Conservation (phyloP, 2,888 invertebrate genomes). For the Phasia obesa region DNA sequence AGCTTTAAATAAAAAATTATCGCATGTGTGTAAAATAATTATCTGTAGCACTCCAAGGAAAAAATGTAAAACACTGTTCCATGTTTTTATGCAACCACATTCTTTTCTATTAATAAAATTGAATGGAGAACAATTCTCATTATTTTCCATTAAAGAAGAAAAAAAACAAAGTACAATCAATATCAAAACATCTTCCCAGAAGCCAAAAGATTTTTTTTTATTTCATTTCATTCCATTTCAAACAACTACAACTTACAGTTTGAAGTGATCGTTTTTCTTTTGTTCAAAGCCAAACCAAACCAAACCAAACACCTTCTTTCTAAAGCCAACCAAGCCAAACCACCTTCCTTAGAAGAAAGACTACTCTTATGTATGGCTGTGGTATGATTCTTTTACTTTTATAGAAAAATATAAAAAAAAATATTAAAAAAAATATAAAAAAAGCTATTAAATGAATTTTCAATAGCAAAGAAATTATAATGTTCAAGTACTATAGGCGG, state of each 20-base stretch:
- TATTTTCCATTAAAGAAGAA: slow-evolving; percentile 49
- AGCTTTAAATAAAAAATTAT: slow-evolving; percentile 19
- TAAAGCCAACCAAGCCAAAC: slow-evolving; percentile 24
- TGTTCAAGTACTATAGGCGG: slow-evolving; percentile 58
- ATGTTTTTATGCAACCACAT: slow-evolving; percentile 58
- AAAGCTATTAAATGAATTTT: slow-evolving; percentile 63
- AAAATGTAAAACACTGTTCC: background rate
- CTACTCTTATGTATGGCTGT: background rate
- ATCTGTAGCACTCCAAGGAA: slow-evolving; percentile 22
- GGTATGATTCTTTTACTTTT: slow-evolving; percentile 16
- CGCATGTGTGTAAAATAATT: slow-evolving; percentile 18
- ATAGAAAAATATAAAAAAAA: slow-evolving; percentile 19
- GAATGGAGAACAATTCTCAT: slow-evolving; percentile 47
- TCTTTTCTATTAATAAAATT: slow-evolving; percentile 67
- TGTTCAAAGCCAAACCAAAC: too few species aligned
- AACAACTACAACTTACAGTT: slow-evolving; percentile 17
- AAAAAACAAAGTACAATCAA: slow-evolving; percentile 46
- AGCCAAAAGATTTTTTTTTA: slow-evolving; percentile 58
- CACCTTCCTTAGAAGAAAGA: slow-evolving; percentile 20
- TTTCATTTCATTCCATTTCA: background rate
- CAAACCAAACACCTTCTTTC: slow-evolving; percentile 59
- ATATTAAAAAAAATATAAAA: too few species aligned
- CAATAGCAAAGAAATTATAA: slow-evolving; percentile 69
- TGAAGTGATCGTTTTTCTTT: background rate
- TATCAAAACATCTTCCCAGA: slow-evolving; percentile 62